Percentiles rank a stretch among this genome's conserved stretches.
phyloP scores from a whole-genome alignment of 2,113 vertebrate genomes.

The Gallinago jamesoni region DNA sequence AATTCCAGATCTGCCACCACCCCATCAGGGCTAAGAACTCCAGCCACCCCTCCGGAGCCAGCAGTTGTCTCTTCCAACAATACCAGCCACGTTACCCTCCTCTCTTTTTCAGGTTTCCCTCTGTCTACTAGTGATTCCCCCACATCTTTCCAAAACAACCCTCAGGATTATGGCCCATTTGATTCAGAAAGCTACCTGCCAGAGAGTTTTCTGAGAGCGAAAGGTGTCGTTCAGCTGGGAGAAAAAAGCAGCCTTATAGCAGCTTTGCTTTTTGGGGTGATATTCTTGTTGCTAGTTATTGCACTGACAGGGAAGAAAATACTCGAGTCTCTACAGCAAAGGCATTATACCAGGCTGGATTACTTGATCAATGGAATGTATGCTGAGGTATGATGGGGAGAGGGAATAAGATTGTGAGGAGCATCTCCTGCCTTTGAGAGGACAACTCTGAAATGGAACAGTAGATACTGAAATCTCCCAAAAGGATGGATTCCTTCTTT shows the following conservation, averaged over 20 bases:
- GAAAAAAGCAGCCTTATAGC: conserved; percentile 71
- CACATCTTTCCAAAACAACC: fast-evolving
- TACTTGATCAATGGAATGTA: conserved; percentile 82
- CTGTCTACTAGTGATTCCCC: neutral
- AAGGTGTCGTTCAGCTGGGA: neutral
- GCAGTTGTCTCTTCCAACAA: neutral
- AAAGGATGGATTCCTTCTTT: neutral
- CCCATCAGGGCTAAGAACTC: neutral
- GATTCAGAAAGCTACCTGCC: neutral
- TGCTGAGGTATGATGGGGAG: conserved; percentile 64
- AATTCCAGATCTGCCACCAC: neutral
- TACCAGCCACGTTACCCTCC: neutral
- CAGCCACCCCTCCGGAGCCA: neutral
- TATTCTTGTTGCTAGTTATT: conserved; percentile 70
- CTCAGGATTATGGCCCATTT: neutral
- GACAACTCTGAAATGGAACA: neutral
- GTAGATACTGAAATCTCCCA: neutral
- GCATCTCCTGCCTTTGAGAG: neutral
- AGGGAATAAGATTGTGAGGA: neutral
- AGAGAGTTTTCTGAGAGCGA: neutral
- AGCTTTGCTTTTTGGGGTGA: conserved; percentile 72
- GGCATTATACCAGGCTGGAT: conserved; percentile 75
- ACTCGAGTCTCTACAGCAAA: conserved; percentile 58
- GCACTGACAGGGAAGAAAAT: conserved; percentile 63
- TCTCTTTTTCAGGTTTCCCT: neutral